These are phyloP conservation scores for Drosophila watanabei DNA, from an alignment of 1,140 invertebrate genomes.

Conservation along the genomic window DNA sequence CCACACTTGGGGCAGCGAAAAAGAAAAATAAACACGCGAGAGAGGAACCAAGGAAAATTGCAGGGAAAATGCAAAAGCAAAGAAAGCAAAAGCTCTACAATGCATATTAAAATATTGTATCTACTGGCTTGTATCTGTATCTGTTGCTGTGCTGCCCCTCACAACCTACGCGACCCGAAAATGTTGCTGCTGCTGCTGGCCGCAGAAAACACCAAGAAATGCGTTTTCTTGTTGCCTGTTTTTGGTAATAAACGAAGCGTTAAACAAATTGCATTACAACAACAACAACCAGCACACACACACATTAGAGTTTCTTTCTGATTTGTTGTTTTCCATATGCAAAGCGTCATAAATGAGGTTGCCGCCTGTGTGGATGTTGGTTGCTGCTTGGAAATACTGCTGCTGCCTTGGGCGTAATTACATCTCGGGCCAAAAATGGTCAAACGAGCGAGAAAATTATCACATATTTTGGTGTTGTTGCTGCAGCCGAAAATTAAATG, in stretches of 20 bases:
- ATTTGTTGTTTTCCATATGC: constrained; percentile 69
- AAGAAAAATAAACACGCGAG: constrained; percentile 9
- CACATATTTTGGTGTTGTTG: constrained; percentile 53
- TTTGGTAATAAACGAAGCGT: constrained; percentile 83
- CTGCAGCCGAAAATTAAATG: constrained; percentile 69
- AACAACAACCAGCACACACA: constrained; percentile 40
- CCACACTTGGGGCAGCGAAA: constrained; percentile 23
- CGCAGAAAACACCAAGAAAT: constrained; percentile 57
- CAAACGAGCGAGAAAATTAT: constrained; percentile 80
- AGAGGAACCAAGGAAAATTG: constrained; percentile 5
- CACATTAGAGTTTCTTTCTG: constrained; percentile 47
- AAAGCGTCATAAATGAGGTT: constrained; percentile 83
- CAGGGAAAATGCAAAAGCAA: constrained; percentile 10
- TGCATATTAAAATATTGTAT: constrained; percentile 32
- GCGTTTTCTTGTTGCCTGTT: constrained; percentile 69
- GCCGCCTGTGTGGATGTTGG: constrained; percentile 34
- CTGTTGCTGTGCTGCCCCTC: constrained; percentile 19
- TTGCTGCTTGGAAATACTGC: constrained; percentile 12
- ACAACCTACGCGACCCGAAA: constrained; percentile 48
- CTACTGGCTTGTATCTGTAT: constrained; percentile 12
- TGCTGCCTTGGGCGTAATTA: constrained; percentile 78
- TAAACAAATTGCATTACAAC: constrained; percentile 83
- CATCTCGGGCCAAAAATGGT: constrained; percentile 77
- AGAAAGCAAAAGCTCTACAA: constrained; percentile 7
- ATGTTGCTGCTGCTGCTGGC: constrained; percentile 37